Base-by-base conservation (phyloP, 2,888 invertebrate genomes). In the Formica aserva region DNA sequence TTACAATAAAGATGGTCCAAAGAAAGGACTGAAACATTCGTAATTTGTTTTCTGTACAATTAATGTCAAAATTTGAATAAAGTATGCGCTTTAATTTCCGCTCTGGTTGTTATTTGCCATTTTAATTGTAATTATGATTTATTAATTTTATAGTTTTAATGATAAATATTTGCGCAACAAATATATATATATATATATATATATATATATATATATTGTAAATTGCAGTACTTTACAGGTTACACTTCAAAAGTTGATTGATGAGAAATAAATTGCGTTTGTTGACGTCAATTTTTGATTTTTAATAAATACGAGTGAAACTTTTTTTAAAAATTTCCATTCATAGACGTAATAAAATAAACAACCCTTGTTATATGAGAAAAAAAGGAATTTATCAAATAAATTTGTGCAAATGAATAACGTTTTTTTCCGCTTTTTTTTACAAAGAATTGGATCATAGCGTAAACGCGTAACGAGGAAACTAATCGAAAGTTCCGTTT, bases 401-500 rank as follows among this genome's bases (percentile, higher is more conserved):
- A 57, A 78, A 71, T 80, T 69, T 69, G 9, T 60, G 35, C 29
- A n/a, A 29, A 48, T 22, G 60, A 71, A 80, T 62, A 60, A 80
- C 13, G 4, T 60, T 60, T 45, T 69, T 45, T 15, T n/a, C 22
- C 38, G 55, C 38, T 45, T 29, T 78, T 60, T 76, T 77, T 26
- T 32, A 55, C 11, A 66, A 71, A 69, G 26, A n/a, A 9, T 29
- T 60, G 78, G 71, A 80, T 71, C 71, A 80, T 69, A 80, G 60
- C 48, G 52, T 57, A 78, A 67, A 57, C 69, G 35, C 60, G 60
- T 78, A 88, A 88, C 88, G 65, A 63, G 84, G 57, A 86, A 83
- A 85, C 82, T 88, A 85, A 88, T 86, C 82, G 86, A 88, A 88
- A 84, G 84, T 86, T 86, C 85, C 55, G 74, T 82, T 76, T 66